These are phyloP conservation scores for Apus apus DNA, from an alignment of 2,113 vertebrate genomes.

Conservation along the genomic window DNA sequence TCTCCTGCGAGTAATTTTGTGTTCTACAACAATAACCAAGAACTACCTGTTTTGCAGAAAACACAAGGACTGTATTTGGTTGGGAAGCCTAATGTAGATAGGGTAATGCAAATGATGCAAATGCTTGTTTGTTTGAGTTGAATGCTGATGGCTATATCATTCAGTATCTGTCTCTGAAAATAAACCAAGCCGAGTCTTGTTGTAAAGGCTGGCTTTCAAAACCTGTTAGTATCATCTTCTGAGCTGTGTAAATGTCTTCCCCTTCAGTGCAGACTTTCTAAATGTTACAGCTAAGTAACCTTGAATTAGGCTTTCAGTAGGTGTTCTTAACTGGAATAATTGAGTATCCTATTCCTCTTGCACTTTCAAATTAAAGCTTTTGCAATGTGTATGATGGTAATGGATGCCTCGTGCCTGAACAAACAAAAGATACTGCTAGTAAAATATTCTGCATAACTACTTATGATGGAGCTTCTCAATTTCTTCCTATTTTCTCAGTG, in stretches of 20 bases:
- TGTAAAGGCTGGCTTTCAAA: neutral
- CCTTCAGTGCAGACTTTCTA: neutral
- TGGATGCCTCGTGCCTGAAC: neutral
- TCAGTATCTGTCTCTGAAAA: neutral
- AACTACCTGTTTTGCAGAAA: neutral
- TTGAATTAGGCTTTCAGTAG: neutral
- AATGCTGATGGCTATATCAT: neutral
- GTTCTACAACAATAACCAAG: neutral
- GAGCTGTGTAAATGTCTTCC: neutral
- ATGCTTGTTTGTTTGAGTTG: neutral
- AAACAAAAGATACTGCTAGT: neutral
- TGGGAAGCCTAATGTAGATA: neutral
- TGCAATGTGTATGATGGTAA: neutral
- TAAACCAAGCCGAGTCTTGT: neutral
- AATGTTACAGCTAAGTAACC: neutral
- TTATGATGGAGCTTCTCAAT: neutral
- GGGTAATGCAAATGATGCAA: neutral
- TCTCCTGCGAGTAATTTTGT: neutral
- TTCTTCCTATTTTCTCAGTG: neutral
- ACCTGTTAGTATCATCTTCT: neutral
- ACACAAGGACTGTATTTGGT: neutral
- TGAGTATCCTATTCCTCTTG: neutral
- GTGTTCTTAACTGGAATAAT: neutral
- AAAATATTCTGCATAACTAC: neutral
- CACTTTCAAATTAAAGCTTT: neutral